phyloP scores from a whole-genome alignment of 2,888 invertebrate genomes.

The Pammene aurita region DNA sequence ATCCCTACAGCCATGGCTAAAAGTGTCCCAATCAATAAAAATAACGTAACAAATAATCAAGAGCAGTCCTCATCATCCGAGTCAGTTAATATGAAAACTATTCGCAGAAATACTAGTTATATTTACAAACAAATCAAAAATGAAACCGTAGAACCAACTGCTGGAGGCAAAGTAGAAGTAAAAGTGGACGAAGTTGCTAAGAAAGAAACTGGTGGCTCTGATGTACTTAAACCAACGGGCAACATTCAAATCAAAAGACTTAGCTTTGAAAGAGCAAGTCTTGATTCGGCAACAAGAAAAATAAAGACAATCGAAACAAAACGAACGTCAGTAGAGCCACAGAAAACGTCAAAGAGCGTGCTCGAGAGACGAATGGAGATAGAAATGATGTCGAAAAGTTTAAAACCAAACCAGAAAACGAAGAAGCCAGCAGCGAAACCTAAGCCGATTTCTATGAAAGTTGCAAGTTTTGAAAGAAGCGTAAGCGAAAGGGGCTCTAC shows the following conservation, averaged over 20 bases:
- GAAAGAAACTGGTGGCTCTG: slow-evolving; percentile 47
- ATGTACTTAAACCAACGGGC: slow-evolving; percentile 57
- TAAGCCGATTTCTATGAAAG: slow-evolving; percentile 71
- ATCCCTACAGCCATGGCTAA: slow-evolving; percentile 55
- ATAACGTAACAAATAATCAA: slow-evolving; percentile 51
- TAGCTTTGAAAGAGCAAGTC: slow-evolving; percentile 78
- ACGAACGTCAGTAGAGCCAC: slow-evolving; percentile 60
- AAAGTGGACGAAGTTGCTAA: slow-evolving; percentile 44
- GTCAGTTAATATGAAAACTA: slow-evolving; percentile 62
- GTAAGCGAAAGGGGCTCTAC: slow-evolving; percentile 60
- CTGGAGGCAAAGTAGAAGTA: slow-evolving; percentile 44
- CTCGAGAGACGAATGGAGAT: slow-evolving; percentile 77
- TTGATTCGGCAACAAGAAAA: slow-evolving; percentile 76
- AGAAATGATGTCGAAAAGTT: slow-evolving; percentile 69
- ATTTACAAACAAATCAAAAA: slow-evolving; percentile 54
- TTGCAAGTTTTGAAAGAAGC: slow-evolving; percentile 68
- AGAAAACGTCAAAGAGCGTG: slow-evolving; percentile 74
- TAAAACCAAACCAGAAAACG: slow-evolving; percentile 53
- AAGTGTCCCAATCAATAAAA: slow-evolving; percentile 49
- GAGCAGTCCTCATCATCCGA: slow-evolving; percentile 63
- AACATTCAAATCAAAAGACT: slow-evolving; percentile 75
- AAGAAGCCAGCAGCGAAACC: slow-evolving; percentile 67
- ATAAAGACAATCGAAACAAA: slow-evolving; percentile 60
- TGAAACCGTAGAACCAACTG: slow-evolving; percentile 53
- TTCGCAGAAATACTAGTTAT: slow-evolving; percentile 61